Evolutionary conservation across 2,888 invertebrate genomes (phyloP), one percentile per base, ranked within the genome.

Genomic region (Pseudococcus jackbeardsleyi): DNA sequence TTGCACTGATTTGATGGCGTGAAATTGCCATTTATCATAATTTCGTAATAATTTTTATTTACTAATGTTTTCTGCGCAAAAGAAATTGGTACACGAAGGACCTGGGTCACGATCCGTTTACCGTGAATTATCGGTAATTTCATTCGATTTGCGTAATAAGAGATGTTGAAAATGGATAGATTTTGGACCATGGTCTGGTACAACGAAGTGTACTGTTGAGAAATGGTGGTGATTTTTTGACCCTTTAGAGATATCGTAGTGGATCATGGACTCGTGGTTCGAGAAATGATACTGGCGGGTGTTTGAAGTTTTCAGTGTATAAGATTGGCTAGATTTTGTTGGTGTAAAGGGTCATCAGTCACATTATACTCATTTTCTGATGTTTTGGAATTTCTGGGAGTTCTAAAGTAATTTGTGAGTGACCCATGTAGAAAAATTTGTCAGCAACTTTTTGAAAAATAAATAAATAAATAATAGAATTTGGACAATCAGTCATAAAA

Each of bases 131-230:
- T 64, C 22, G 15, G 19, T 64, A 59, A 59, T 59, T 59, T 59
- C n/a, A n/a, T 59, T n/a, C 42, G 42, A 42, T 3, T 59, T 59
- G 59, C 59, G 59, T 19, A n/a, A 59, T 59, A 59, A 12, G 59
- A 19, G n/a, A 15, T 50, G 12, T 50, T 50, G 12, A 50, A 50
- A 59, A 59, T n/a, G 5, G 54, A 5, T n/a, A 42, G 59, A 59
- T 59, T 59, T 59, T 59, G 59, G 19, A 59, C 59, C 59, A n/a
- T 59, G 59, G 59, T 7, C 59, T n/a, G 59, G 59, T 59, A n/a
- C n/a, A n/a, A 59, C n/a, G 4, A n/a, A 59, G 4, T 59, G 59
- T 59, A 19, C 59, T 59, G 1, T 59, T 59, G 12, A 19, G n/a
- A n/a, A 4, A n/a, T 19, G 59, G 59, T 59, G n/a, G n/a, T 15